Evolutionary conservation across 1,140 invertebrate species (phyloP), one percentile per base, ranked within the genome.

Genomic region (Hycleus phaleratus): DNA sequence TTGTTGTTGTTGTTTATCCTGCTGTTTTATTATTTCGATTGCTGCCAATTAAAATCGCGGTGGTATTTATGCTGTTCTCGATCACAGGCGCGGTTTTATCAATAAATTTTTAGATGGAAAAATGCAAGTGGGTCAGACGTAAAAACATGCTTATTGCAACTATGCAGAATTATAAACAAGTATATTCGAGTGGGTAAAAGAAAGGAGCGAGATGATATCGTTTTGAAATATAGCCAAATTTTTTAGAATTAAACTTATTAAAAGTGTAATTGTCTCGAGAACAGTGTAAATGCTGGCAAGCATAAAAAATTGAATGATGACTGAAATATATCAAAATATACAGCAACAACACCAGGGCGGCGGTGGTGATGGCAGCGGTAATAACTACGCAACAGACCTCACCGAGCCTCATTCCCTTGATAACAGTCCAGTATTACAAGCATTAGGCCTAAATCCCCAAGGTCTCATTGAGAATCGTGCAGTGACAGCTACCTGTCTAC

Each of bases 391-490:
- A 10, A 38, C 49, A 26, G 61, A 61, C 3, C 43, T 45, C 18
- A 52, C 47, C 9, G 58, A 58, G 32, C 11, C 57, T 43, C 25
- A 51, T 47, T 56, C 56, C 40, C 38, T 65, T 51, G 65, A 69
- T 18, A 65, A 69, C 39, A 71, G 61, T 50, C 49, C 68, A 12
- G 55, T 71, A 8, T 50, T 68, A 5, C 71, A 71, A 50, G 62
- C 70, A 11, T 43, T 70, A 7, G 67, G 69, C 1, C 42, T 71
- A 6, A 62, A 68, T 46, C 61, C 68, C 4, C 63, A 66, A 46
- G 66, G 66, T 18, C 50, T 71, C 38, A 66, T 71, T 10, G 72
- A 73, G 43, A 72, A 73, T 56, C 60, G 68, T 50, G 49, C 67
- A 8, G 66, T 68, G 1, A 42, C 40, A n/a, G 40, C 9, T 42